Conservation (phyloP, 1,140 invertebrate genomes). For the Vollenhovia emeryi region DNA sequence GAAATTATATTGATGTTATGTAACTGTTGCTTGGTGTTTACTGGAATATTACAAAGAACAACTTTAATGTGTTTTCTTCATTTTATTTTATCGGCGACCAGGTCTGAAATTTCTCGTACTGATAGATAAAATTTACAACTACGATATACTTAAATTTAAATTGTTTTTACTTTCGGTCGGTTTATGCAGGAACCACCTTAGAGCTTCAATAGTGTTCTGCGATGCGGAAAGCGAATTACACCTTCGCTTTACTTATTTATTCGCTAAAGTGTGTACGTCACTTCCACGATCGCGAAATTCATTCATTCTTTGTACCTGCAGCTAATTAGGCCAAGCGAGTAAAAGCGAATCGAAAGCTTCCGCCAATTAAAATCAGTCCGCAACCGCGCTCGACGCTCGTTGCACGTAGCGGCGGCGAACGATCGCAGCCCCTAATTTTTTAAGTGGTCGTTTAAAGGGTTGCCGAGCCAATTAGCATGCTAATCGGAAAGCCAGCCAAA, state of each 20-base stretch:
- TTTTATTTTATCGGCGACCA: no score
- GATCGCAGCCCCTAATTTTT: slow-evolving; percentile 67
- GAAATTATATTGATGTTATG: no score
- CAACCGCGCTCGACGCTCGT: slow-evolving; percentile 54
- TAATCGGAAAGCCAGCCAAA: slow-evolving; percentile 66
- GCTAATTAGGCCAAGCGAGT: background rate
- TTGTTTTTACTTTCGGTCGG: no score
- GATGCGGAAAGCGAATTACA: background rate
- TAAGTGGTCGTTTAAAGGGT: slow-evolving; percentile 76
- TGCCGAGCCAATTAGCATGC: slow-evolving; percentile 64
- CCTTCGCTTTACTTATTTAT: background rate
- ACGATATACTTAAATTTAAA: no score
- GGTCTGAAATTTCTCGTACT: no score
- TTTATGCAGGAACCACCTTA: no score
- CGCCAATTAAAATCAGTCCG: slow-evolving; percentile 48
- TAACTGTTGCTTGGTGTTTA: no score
- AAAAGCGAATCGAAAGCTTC: slow-evolving; percentile 28
- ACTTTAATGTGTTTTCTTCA: no score
- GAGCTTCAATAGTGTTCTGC: background rate
- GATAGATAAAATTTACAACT: no score
- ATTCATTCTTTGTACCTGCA: background rate
- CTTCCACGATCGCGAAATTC: background rate
- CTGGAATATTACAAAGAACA: no score
- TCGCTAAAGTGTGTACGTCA: background rate
- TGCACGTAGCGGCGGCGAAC: slow-evolving; percentile 44